phyloP scores from a whole-genome alignment of 1,140 invertebrate genomes.

The Cepaea nemoralis region DNA sequence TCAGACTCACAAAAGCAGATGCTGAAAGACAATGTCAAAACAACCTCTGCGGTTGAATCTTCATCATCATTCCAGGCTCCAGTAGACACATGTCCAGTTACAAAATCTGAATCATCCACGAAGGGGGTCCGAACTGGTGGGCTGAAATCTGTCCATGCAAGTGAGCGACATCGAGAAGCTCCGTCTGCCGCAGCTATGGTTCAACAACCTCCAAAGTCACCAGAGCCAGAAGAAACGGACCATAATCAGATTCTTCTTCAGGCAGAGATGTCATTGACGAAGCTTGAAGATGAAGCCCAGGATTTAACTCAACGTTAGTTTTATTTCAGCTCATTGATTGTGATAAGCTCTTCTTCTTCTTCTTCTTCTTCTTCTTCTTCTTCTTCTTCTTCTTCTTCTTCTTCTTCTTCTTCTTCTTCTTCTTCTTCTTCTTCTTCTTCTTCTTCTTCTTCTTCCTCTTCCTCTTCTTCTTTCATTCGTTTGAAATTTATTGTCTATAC shows the following conservation, averaged over 20 bases:
- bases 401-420: no score
- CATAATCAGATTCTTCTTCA: background rate
- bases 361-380: no score
- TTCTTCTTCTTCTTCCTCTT: no score
- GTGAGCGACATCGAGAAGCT: background rate
- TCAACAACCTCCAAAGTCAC: background rate
- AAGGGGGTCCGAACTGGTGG: no score
- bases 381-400: no score
- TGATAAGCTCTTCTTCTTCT: no score
- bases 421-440: no score
- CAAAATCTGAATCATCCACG: background rate
- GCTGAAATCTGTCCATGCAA: background rate
- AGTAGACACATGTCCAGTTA: background rate
- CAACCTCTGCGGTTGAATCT: background rate
- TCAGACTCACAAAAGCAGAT: background rate
- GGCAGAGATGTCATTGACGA: background rate
- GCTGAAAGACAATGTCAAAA: background rate
- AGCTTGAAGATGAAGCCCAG: background rate
- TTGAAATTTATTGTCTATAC: no score
- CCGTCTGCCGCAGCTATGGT: background rate
- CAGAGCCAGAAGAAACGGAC: background rate
- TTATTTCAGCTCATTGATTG: background rate
- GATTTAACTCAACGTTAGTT: background rate
- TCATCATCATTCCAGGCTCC: background rate
- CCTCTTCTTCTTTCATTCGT: no score